These are phyloP conservation scores for Sitophilus oryzae DNA, from an alignment of 1,140 invertebrate genomes.

Conservation along the genomic window DNA sequence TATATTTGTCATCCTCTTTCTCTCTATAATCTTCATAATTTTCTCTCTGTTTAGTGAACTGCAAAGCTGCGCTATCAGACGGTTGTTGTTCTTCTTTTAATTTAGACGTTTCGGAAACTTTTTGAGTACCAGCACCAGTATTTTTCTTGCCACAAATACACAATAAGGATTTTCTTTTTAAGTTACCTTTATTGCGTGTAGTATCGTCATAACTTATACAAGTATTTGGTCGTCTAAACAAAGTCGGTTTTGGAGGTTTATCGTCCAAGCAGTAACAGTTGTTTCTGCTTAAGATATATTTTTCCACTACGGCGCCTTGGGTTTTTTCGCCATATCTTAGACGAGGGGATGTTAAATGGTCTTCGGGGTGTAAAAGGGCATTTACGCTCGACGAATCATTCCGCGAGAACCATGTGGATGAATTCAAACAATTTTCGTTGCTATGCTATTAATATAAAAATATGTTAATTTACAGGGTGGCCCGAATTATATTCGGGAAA, in stretches of 20 bases:
- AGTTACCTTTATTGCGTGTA: not conserved
- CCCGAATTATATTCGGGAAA: too few species aligned
- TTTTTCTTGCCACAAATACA: conserved; percentile 9
- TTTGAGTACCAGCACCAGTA: not conserved
- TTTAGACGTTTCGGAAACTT: not conserved
- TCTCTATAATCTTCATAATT: conserved; percentile 19
- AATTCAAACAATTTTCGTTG: conserved; percentile 11
- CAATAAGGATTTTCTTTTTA: conserved; percentile 4
- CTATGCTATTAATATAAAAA: too few species aligned
- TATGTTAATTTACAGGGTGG: too few species aligned
- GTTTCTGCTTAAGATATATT: conserved; percentile 17
- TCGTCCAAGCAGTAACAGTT: conserved; percentile 23
- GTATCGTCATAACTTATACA: conserved; percentile 12
- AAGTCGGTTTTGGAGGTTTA: conserved; percentile 17
- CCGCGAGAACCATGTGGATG: conserved; percentile 20
- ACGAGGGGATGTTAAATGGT: conserved; percentile 2
- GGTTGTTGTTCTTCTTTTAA: not conserved
- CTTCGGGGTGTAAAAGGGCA: conserved; percentile 21
- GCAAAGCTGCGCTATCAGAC: not conserved
- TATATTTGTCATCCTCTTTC: conserved; percentile 1
- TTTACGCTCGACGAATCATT: conserved; percentile 27
- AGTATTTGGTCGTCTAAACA: conserved; percentile 16
- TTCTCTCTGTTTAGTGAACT: conserved; percentile 16
- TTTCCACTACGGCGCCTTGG: conserved; percentile 16
- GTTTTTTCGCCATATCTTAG: conserved; percentile 17